Conservation (phyloP, 2,888 invertebrate species). For the Habrosyne pyritoides region DNA sequence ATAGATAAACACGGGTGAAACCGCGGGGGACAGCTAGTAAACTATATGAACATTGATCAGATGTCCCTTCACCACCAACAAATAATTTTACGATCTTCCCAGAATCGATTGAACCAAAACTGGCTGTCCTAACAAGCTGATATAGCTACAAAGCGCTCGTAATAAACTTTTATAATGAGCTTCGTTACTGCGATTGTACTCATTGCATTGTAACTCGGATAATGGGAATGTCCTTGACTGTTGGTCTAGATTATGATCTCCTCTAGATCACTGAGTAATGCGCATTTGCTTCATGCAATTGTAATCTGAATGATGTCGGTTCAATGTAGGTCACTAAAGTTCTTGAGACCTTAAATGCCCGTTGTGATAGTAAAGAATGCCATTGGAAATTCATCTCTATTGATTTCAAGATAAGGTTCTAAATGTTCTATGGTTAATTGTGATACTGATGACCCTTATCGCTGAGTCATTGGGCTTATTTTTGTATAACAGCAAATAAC, state of each 20-base stretch:
- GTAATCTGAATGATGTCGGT: not conserved
- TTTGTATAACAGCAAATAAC: no score
- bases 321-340: not conserved
- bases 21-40: no score
- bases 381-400: no score
- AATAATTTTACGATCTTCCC: not conserved
- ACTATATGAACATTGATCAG: no score
- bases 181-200: not conserved
- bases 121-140: not conserved
- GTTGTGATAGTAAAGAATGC: no score
- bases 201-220: not conserved
- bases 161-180: slow-evolving; percentile 2
- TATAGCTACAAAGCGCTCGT: not conserved
- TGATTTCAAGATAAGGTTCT: no score
- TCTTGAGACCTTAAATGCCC: no score
- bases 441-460: no score
- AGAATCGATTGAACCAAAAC: not conserved
- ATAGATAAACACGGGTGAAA: no score
- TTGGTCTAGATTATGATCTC: slow-evolving; percentile 1
- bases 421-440: no score
- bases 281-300: not conserved
- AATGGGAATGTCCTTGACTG: not conserved
- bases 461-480: no score
- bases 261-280: not conserved
- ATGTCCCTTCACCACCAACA: not conserved